These are phyloP conservation scores for Morone chrysops DNA, from an alignment of 2,113 vertebrate species.

Conservation along the genomic window DNA sequence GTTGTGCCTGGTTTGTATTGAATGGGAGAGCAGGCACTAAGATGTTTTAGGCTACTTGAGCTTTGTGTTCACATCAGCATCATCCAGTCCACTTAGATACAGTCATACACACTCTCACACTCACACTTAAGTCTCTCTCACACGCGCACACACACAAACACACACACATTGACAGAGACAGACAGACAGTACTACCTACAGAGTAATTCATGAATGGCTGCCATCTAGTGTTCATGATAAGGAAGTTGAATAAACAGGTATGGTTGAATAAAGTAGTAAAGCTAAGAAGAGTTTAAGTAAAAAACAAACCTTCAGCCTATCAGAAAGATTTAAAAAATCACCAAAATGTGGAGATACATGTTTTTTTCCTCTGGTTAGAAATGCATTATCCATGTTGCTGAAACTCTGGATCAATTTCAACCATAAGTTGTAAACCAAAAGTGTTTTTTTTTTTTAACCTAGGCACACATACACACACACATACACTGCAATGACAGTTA, in stretches of 20 bases:
- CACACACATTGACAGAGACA: background rate
- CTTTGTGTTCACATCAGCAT: constrained; percentile 36
- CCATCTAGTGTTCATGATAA: constrained; percentile 60
- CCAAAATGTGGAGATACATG: too few relatives aligned
- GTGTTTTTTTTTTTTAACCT: background rate
- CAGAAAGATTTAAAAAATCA: too few relatives aligned
- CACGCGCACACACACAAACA: too few relatives aligned
- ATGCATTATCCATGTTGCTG: background rate
- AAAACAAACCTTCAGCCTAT: too few relatives aligned
- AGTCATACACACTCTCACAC: background rate
- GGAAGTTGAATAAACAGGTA: background rate
- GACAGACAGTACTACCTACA: background rate
- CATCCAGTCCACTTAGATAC: constrained; percentile 15
- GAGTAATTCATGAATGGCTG: constrained; percentile 18
- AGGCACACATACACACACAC: background rate
- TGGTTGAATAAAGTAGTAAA: background rate
- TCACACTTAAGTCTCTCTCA: background rate
- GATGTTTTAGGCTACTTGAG: constrained; percentile 20
- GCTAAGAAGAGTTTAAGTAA: background rate
- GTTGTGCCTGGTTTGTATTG: constrained; percentile 30
- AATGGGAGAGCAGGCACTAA: constrained; percentile 13
- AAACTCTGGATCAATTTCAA: background rate
- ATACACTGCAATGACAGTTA: constrained; percentile 19
- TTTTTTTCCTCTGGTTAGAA: too few relatives aligned
- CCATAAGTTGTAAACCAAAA: background rate